Conservation (phyloP, 2,113 vertebrate species). For the Nipponia nippon region DNA sequence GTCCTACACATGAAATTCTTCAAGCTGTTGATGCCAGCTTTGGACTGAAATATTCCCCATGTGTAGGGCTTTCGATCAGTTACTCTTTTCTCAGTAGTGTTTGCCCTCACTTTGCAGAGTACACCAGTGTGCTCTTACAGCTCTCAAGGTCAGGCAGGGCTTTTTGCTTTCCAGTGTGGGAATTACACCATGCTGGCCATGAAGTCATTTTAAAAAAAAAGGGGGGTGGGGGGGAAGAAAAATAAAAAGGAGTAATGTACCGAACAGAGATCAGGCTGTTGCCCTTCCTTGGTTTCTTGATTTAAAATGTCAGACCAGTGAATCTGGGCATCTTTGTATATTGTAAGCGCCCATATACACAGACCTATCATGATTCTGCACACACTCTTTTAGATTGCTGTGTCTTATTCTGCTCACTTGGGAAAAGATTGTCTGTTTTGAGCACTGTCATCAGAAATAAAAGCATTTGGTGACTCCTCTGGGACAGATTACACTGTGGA, state of each 20-base stretch:
- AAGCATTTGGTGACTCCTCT: not conserved
- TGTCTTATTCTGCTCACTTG: not conserved
- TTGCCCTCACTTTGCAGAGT: not conserved
- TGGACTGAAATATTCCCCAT: not conserved
- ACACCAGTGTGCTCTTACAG: not conserved
- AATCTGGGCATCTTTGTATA: not conserved
- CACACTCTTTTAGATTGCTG: fast-evolving
- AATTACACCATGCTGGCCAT: not conserved
- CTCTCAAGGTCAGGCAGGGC: not conserved
- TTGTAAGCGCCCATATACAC: fast-evolving
- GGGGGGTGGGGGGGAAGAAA: not conserved
- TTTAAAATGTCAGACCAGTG: not conserved
- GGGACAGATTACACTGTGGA: not conserved
- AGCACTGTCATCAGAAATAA: not conserved
- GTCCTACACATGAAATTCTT: not conserved
- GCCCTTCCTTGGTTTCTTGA: not conserved
- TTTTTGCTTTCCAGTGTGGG: not conserved
- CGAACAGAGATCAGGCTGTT: not conserved
- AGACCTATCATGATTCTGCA: not conserved
- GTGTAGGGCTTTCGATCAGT: not conserved
- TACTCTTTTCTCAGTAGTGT: not conserved
- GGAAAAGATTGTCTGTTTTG: not conserved
- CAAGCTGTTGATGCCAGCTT: not conserved
- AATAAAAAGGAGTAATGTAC: not conserved
- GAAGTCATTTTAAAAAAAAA: not conserved